Percentiles rank a stretch among this genome's conserved stretches.
These are phyloP conservation scores for Cepaea hortensis DNA, from an alignment of 2,888 invertebrate species.

Conservation along the genomic window DNA sequence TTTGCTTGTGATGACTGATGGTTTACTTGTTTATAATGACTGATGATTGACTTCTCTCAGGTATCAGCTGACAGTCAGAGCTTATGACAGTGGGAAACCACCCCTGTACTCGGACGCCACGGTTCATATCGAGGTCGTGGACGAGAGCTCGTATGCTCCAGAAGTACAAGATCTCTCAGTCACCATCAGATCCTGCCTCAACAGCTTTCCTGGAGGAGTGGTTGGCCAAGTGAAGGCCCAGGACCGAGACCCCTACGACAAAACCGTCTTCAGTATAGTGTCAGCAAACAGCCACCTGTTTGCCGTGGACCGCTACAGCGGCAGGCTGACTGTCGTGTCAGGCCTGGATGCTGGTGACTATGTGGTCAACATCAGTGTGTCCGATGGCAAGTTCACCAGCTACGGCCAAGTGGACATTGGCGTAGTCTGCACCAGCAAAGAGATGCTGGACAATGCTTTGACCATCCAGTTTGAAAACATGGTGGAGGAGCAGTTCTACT, in stretches of 20 bases:
- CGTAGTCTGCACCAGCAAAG: conserved; percentile 87
- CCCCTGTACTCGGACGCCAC: conserved; percentile 91
- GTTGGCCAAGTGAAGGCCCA: conserved; percentile 89
- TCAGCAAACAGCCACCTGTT: conserved; percentile 82
- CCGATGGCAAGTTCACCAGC: conserved; percentile 78
- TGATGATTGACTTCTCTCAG: conserved; percentile 69
- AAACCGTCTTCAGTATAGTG: conserved; percentile 84
- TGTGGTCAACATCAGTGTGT: conserved; percentile 79
- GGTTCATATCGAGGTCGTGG: conserved; percentile 86
- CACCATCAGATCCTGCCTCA: conserved; percentile 89
- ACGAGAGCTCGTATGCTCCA: conserved; percentile 95
- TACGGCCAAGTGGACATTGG: conserved; percentile 83
- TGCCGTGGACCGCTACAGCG: conserved; percentile 86
- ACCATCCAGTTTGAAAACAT: conserved; percentile 89
- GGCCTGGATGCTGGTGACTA: conserved; percentile 83
- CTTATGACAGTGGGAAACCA: conserved; percentile 94
- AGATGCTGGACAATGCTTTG: conserved; percentile 90
- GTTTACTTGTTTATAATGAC: background rate
- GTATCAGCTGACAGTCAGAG: conserved; percentile 89
- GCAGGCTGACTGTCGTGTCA: conserved; percentile 88
- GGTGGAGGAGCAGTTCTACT: conserved; percentile 88
- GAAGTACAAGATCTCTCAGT: conserved; percentile 90
- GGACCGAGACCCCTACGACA: conserved; percentile 95
- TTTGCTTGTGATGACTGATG: background rate
- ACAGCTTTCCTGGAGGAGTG: conserved; percentile 92